These are phyloP conservation scores for Dipodomys ordii DNA, from an alignment of 2,113 vertebrate species.

Conservation along the genomic window DNA sequence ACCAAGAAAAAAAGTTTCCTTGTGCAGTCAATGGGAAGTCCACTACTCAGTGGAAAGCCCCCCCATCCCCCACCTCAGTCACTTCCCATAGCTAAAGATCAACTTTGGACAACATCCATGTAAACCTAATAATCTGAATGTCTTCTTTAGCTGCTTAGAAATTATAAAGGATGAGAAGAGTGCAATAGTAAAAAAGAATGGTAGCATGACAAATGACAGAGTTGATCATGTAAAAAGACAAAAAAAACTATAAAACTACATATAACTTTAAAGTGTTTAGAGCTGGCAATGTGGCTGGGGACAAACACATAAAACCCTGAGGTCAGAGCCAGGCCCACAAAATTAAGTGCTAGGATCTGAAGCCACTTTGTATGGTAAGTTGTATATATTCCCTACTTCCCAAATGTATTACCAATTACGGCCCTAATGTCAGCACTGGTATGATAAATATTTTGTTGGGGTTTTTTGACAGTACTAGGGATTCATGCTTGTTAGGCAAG, in stretches of 20 bases:
- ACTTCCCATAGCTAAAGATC: slow-evolving; percentile 32
- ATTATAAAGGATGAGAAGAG: slow-evolving; percentile 36
- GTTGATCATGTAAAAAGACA: background rate
- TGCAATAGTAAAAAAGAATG: slow-evolving; percentile 37
- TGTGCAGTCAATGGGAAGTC: background rate
- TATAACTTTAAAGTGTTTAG: background rate
- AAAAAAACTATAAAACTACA: background rate
- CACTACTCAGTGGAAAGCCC: slow-evolving; percentile 19
- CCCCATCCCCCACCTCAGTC: background rate
- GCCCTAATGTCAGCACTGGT: background rate
- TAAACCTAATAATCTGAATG: slow-evolving; percentile 48
- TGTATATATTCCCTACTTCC: background rate
- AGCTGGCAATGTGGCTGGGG: background rate
- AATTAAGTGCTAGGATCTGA: background rate
- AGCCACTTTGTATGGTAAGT: background rate
- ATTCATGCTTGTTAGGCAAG: too few species aligned
- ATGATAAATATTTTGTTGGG: too few species aligned
- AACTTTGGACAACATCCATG: background rate
- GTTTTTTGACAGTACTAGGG: too few species aligned
- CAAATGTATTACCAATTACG: too few species aligned
- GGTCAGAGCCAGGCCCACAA: background rate
- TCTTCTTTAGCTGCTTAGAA: slow-evolving; percentile 39
- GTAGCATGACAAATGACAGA: slow-evolving; percentile 1
- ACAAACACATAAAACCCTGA: background rate
- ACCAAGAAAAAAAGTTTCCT: background rate